Evolutionary conservation across 2,888 invertebrate genomes (phyloP).

Genomic region (Gasteruption jaculator): DNA sequence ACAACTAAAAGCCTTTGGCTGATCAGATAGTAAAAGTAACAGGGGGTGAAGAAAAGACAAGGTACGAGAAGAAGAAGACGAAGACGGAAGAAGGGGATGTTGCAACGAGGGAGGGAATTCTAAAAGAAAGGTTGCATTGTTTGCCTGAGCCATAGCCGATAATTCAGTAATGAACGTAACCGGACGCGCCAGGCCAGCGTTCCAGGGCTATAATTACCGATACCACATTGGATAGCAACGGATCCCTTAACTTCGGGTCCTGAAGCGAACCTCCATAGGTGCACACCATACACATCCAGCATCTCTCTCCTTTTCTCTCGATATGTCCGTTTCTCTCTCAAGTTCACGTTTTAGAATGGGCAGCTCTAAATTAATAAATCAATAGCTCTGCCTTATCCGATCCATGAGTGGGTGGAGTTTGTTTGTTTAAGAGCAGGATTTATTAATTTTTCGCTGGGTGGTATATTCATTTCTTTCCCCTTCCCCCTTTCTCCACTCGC

Average conservation of each 20-base stretch:
- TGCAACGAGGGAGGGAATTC: constrained; percentile 22
- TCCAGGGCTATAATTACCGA: constrained; percentile 51
- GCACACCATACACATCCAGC: constrained; percentile 26
- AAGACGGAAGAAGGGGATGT: constrained; percentile 7
- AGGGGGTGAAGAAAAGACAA: not conserved
- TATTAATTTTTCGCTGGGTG: constrained; percentile 50
- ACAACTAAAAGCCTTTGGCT: no score
- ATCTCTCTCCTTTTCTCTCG: constrained; percentile 16
- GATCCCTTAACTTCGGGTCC: constrained; percentile 45
- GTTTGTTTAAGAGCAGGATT: constrained; percentile 51
- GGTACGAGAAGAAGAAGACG: constrained; percentile 12
- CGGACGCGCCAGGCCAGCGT: constrained; percentile 46
- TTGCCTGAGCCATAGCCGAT: constrained; percentile 48
- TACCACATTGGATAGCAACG: constrained; percentile 50
- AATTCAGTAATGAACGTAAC: constrained; percentile 51
- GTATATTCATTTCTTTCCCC: constrained; percentile 29
- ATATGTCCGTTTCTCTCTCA: constrained; percentile 21
- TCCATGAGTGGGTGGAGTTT: constrained; percentile 49
- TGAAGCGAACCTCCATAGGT: constrained; percentile 30
- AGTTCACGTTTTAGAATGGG: constrained; percentile 40
- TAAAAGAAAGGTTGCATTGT: constrained; percentile 40
- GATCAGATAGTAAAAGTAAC: no score
- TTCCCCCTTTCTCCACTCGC: constrained; percentile 18
- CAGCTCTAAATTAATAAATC: constrained; percentile 52
- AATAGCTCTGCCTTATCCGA: constrained; percentile 48